Evolutionary conservation across 2,888 invertebrate species (phyloP), one percentile per base, ranked within the genome.

Genomic region (Nemoura dubitans): DNA sequence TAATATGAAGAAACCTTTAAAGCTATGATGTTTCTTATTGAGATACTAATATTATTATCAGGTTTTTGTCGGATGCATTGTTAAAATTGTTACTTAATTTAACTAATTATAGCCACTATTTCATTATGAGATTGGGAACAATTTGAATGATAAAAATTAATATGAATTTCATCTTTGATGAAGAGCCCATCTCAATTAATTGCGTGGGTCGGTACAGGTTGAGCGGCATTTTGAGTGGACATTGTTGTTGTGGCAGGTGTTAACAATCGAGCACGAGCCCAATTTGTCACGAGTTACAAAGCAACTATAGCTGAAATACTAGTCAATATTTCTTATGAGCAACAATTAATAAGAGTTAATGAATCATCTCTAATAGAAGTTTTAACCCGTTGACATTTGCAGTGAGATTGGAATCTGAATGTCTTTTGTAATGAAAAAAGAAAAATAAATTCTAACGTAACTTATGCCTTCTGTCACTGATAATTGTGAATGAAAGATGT

Each of bases 291-390:
- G 26, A 59, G 14, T 59, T 21, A 21, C 21, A 21, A n/a, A 36
- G 36, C 36, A 6, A 36, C 36, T 36, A n/a, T n/a, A 36, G 36
- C 36, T 36, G 10, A 59, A 1, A 21, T 7, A 78, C 27, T 28
- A 26, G 29, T 28, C 78, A 78, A 28, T 78, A 78, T 25, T 78
- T 78, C 7, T 78, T 78, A 78, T 78, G 78, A 28, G 25, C 78
- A 78, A 14, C 29, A 28, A 28, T 28, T 78, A n/a, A 26, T 78
- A 28, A 77, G 21, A 6, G 78, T 25, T 21, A 59, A 21, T 59
- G 16, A 59, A 59, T 59, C 59, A 59, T 21, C 59, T 59, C 59
- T 59, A 59, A 59, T 59, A 59, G 59, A 59, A 59, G 59, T 59
- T 59, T 59, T 59, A 59, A 59, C 59, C 59, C 59, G 59, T 59